phyloP scores from a whole-genome alignment of 2,113 vertebrate genomes.

The Dolichallabes microphthalmus region DNA sequence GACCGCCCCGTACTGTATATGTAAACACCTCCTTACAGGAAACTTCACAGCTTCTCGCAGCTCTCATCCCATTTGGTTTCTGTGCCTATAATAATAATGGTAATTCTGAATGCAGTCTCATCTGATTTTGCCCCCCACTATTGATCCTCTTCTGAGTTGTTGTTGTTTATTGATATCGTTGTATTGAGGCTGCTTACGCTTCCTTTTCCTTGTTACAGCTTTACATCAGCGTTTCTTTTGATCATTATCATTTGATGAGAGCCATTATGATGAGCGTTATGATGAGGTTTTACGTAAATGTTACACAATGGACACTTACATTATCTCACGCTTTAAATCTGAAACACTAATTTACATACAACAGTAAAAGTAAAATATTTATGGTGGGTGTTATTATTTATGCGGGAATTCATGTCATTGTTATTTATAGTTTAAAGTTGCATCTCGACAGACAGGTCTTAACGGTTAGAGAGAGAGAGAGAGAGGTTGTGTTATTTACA shows the following conservation, averaged over 20 bases:
- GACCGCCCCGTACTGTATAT: no score
- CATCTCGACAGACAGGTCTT: background rate
- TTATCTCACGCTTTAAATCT: no score
- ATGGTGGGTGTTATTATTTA: background rate
- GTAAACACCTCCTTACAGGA: background rate
- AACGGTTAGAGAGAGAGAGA: background rate
- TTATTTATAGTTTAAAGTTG: background rate
- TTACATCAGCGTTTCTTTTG: background rate
- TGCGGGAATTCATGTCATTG: background rate
- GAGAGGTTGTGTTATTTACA: slow-evolving; percentile 62
- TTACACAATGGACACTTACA: background rate
- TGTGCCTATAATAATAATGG: background rate
- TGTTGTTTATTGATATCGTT: background rate
- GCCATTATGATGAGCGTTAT: background rate
- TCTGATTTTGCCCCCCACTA: background rate
- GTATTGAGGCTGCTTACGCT: background rate
- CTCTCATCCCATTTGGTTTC: background rate
- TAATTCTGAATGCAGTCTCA: background rate
- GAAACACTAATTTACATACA: no score
- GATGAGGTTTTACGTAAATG: background rate
- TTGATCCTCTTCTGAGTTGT: no score
- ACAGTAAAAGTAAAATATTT: background rate
- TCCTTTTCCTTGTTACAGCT: background rate
- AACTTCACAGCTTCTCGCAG: background rate
- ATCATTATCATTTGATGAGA: background rate